Evolutionary conservation across 2,888 invertebrate genomes (phyloP).

Genomic region (Zygaena filipendulae): DNA sequence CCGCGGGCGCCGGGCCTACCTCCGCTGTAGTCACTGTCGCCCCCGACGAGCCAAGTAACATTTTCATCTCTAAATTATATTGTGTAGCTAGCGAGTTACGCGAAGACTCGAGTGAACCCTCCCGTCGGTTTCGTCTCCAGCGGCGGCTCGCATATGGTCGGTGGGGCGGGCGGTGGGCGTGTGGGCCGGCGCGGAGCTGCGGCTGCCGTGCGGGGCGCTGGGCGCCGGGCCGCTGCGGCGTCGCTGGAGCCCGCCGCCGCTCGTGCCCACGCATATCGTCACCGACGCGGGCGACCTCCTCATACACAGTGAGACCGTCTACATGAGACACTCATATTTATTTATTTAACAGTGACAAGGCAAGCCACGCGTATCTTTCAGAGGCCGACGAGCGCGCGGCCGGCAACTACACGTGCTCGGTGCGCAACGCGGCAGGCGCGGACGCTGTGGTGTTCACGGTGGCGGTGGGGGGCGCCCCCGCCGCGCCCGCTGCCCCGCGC

Average conservation of each 20-base stretch:
- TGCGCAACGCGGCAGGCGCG: constrained; percentile 81
- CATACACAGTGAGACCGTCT: constrained; percentile 68
- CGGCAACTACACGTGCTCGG: constrained; percentile 81
- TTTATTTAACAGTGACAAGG: no score
- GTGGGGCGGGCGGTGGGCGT: constrained; percentile 74
- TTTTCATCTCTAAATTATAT: no score
- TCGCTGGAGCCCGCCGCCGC: constrained; percentile 66
- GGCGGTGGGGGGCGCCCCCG: constrained; percentile 62
- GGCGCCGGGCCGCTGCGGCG: constrained; percentile 74
- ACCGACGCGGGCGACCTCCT: constrained; percentile 70
- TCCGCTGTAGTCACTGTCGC: constrained; percentile 69
- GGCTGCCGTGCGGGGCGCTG: constrained; percentile 74
- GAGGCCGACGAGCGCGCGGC: constrained; percentile 72
- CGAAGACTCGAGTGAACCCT: no score
- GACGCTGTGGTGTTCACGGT: constrained; percentile 79
- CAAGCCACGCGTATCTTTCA: no score
- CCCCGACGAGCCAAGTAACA: constrained; percentile 52
- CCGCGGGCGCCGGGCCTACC: constrained; percentile 71
- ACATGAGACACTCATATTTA: neutral
- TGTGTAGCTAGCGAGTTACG: no score
- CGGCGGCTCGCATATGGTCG: constrained; percentile 82
- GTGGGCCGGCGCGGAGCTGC: constrained; percentile 70
- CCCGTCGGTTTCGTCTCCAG: no score
- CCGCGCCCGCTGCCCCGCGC: constrained; percentile 72
- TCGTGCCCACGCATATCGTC: constrained; percentile 70